Percentiles rank a stretch among this genome's conserved stretches.
These are phyloP conservation scores for Xenops minutus DNA, from an alignment of 2,797 vertebrate species.

Conservation along the genomic window DNA sequence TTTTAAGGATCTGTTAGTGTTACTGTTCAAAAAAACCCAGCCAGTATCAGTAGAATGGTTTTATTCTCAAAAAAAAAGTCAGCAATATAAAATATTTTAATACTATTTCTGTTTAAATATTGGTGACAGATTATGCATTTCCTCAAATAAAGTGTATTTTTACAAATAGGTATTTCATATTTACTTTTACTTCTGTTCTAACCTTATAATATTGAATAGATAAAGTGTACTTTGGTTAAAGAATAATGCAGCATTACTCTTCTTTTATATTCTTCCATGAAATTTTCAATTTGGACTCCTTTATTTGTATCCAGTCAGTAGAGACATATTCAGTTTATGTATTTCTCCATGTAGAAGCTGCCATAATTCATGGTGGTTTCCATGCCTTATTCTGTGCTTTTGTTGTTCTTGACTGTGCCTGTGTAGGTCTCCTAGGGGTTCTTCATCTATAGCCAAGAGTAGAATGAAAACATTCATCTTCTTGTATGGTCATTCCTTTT, in stretches of 20 bases:
- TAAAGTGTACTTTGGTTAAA: not conserved
- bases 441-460: not conserved
- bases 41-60: not conserved
- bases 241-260: not conserved
- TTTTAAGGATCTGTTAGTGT: not conserved
- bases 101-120: conserved; percentile 29
- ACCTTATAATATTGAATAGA: not conserved
- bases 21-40: not conserved
- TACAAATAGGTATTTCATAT: conserved; percentile 12
- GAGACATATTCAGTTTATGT: not conserved
- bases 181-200: conserved; percentile 15
- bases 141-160: conserved; percentile 54
- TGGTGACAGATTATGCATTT: conserved; percentile 9
- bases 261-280: not conserved
- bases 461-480: not conserved
- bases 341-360: not conserved
- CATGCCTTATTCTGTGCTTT: not conserved
- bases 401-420: not conserved
- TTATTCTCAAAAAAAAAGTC: conserved; percentile 45
- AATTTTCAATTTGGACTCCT: not conserved
- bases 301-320: not conserved
- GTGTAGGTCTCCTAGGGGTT: not conserved
- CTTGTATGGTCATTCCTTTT: not conserved
- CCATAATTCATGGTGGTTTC: not conserved
- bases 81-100: conserved; percentile 44